Evolutionary conservation across 2,113 vertebrate genomes (phyloP), one percentile per base, ranked within the genome.

Genomic region (Haemorhous mexicanus): DNA sequence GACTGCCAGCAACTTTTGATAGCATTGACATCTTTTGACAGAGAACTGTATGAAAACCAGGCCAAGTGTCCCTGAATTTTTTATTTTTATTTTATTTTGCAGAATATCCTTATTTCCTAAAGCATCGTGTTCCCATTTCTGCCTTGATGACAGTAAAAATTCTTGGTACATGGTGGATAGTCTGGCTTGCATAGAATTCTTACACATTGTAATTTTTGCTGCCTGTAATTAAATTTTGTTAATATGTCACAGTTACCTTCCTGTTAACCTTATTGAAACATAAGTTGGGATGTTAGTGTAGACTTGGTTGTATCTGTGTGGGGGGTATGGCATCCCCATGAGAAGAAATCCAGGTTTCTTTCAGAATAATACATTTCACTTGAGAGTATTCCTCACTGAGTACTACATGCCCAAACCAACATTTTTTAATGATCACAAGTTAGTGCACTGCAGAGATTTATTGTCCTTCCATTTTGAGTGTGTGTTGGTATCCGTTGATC

Each of bases 391-490:
- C 20, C 26, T 95, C 52, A 66, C 37, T 49, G 47, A 78, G 27
- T 68, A 84, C 14, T 50, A 30, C 84, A 30, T 82, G 62, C 59
- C 85, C 72, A 52, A 84, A 94, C 62, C 44, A 90, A 68, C 32
- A 41, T 49, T 88, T 94, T 96, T 63, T 84, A 84, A 75, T 73
- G 43, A 62, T 89, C 66, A 92, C 33, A 84, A 87, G 56, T 89
- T 87, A 87, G 58, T 81, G 43, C 58, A 19, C 52, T 91, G 56
- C 33, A 84, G 55, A 90, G 74, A 77, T 94, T 88, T 94, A 89
- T 67, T 76, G 56, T 78, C 72, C 68, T 87, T 87, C 90, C 52
- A 62, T 93, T 94, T 95, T 93, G 90, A 89, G 37, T 80, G 28
- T 78, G 58, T 84, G 59, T 90, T 94, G 44, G 28, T 74, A 76